These are phyloP conservation scores for Aporophyla nigra DNA, from an alignment of 2,888 invertebrate species.

Conservation along the genomic window DNA sequence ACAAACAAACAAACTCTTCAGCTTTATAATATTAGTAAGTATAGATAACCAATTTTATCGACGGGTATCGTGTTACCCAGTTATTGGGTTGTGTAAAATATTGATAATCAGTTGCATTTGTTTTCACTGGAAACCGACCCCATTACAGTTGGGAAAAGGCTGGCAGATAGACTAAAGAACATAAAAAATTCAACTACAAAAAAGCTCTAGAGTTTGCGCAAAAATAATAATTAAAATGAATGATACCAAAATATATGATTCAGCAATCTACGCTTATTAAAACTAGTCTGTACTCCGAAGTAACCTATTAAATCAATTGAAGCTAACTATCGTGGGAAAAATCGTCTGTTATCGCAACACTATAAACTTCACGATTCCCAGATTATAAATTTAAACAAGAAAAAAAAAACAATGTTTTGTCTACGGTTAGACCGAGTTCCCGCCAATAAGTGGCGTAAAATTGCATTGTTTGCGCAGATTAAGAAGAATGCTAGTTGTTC, in stretches of 20 bases:
- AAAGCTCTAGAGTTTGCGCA: background rate
- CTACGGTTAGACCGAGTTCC: conserved; percentile 33
- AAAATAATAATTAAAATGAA: background rate
- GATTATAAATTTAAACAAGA: conserved; percentile 26
- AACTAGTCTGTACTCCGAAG: background rate
- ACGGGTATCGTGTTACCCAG: too few relatives aligned
- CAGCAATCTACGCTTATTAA: conserved; percentile 21
- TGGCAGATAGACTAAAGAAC: background rate
- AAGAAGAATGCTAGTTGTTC: conserved; percentile 9
- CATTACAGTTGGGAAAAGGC: too few relatives aligned
- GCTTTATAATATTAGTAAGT: too few relatives aligned
- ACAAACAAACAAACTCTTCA: too few relatives aligned
- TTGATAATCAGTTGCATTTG: too few relatives aligned
- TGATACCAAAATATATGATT: conserved; percentile 22
- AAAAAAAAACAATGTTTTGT: conserved; percentile 46
- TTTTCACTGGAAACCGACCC: too few relatives aligned
- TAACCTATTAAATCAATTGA: conserved; percentile 53
- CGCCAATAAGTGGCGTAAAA: conserved; percentile 41
- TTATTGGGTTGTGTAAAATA: too few relatives aligned
- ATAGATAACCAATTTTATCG: too few relatives aligned
- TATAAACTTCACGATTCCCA: conserved; percentile 32
- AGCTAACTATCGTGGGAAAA: conserved; percentile 50
- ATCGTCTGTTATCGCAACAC: conserved; percentile 42
- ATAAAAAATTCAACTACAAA: background rate
- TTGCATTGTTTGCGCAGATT: conserved; percentile 42